Evolutionary conservation across 2,113 vertebrate genomes (phyloP).

Genomic region (Etheostoma spectabile): DNA sequence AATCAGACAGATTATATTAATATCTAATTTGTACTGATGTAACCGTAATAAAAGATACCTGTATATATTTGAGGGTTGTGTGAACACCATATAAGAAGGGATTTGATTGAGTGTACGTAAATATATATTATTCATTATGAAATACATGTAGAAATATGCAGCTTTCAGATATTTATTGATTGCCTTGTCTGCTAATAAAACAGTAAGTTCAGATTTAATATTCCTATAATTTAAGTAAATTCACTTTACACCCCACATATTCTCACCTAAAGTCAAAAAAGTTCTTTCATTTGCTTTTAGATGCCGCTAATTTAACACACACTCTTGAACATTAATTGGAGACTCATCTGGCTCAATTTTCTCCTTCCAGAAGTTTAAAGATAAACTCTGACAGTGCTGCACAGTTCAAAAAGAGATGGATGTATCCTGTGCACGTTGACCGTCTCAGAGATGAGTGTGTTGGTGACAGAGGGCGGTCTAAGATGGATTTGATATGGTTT

Average conservation of each 20-base stretch:
- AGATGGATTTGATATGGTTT: slow-evolving; percentile 87
- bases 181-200: neutral
- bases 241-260: slow-evolving; percentile 6
- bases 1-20: no score
- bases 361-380: slow-evolving; percentile 75
- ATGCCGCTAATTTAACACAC: slow-evolving; percentile 23
- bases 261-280: slow-evolving; percentile 2
- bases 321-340: slow-evolving; percentile 32
- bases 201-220: neutral
- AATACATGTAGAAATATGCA: slow-evolving; percentile 4
- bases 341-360: slow-evolving; percentile 67
- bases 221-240: slow-evolving; percentile 15
- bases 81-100: slow-evolving; percentile 12
- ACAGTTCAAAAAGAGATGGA: slow-evolving; percentile 77
- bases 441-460: slow-evolving; percentile 80
- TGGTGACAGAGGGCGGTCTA: slow-evolving; percentile 73
- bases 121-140: slow-evolving; percentile 9
- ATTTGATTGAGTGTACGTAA: slow-evolving; percentile 6
- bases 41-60: slow-evolving; percentile 1
- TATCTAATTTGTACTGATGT: no score
- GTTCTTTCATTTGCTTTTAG: slow-evolving; percentile 28
- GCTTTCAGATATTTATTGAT: neutral
- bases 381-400: slow-evolving; percentile 77
- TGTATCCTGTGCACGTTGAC: slow-evolving; percentile 81
- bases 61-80: slow-evolving; percentile 2